These are phyloP conservation scores for Aeoliscus strigatus DNA, from an alignment of 2,797 vertebrate species.

Conservation along the genomic window DNA sequence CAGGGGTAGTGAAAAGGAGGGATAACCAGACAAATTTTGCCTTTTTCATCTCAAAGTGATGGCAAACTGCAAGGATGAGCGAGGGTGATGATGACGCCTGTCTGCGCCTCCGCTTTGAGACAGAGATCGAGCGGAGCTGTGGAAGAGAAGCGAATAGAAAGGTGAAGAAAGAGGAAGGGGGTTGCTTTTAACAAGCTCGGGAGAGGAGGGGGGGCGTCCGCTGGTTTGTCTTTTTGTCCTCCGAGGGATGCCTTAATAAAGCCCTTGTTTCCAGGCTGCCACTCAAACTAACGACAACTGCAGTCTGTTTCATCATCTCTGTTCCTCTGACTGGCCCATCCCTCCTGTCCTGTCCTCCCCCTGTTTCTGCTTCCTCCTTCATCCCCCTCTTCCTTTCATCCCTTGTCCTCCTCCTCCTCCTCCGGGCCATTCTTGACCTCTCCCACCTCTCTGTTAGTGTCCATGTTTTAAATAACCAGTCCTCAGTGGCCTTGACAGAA, in stretches of 20 bases:
- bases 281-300: conserved; percentile 67
- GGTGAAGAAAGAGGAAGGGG: conserved; percentile 19
- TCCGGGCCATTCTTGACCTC: conserved; percentile 7
- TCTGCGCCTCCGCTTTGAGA: conserved; percentile 27
- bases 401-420: conserved; percentile 9
- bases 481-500: conserved; percentile 18
- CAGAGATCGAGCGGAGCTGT: conserved; percentile 7
- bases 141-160: conserved; percentile 11
- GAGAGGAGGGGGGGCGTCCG: conserved; percentile 22
- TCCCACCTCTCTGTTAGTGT: conserved; percentile 18
- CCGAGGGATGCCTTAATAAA: conserved; percentile 59
- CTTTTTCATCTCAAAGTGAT: conserved; percentile 31
- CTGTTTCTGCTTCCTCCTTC: conserved; percentile 6
- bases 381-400: conserved; percentile 4
- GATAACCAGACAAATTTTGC: conserved; percentile 23
- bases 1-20: conserved; percentile 14
- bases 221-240: conserved; percentile 43
- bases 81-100: conserved; percentile 18
- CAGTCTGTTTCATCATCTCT: conserved; percentile 24
- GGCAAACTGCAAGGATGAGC: conserved; percentile 26
- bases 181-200: conserved; percentile 48
- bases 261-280: conserved; percentile 64
- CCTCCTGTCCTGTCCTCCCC: too few species aligned
- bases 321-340: conserved; percentile 6
- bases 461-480: conserved; percentile 31